Percentiles rank a stretch among this genome's conserved stretches.
Conservation (phyloP, 1,140 invertebrate species). For the Apis laboriosa region DNA sequence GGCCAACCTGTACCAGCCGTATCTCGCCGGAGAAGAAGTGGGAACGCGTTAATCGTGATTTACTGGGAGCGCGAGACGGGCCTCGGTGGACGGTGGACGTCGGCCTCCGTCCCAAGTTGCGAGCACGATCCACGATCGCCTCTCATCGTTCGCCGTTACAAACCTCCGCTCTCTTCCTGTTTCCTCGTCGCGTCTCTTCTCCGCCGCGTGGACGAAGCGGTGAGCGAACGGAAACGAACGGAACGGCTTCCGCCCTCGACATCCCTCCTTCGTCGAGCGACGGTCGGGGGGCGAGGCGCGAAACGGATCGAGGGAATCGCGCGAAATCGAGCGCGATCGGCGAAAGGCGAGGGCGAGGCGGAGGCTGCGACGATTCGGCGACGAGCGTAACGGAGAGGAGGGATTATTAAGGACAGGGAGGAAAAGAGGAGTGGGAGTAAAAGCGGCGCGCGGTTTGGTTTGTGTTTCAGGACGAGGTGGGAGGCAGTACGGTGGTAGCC, state of each 20-base stretch:
- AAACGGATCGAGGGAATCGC: no score
- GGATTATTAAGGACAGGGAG: conserved; percentile 16
- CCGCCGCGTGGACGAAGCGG: neutral
- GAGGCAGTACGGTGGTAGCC: conserved; percentile 79
- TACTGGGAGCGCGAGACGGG: conserved; percentile 5
- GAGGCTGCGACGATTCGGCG: neutral
- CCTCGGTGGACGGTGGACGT: neutral
- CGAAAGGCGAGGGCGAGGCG: conserved; percentile 28
- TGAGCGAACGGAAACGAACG: no score
- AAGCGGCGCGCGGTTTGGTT: conserved; percentile 50
- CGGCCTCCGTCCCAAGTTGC: neutral
- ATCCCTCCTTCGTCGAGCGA: no score
- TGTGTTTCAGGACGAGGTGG: conserved; percentile 75
- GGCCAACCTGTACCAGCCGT: conserved; percentile 27
- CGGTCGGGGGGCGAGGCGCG: neutral
- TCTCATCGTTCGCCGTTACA: neutral
- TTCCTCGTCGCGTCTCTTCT: neutral
- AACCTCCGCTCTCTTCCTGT: neutral
- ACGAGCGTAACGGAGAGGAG: neutral
- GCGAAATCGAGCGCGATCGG: conserved; percentile 20
- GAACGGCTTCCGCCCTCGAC: no score
- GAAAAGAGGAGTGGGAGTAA: conserved; percentile 40
- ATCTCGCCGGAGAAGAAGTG: conserved; percentile 32
- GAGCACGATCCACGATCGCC: neutral
- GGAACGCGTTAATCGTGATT: conserved; percentile 31